These are phyloP conservation scores for Agonum fuliginosum DNA, from an alignment of 2,888 invertebrate genomes.

Conservation along the genomic window DNA sequence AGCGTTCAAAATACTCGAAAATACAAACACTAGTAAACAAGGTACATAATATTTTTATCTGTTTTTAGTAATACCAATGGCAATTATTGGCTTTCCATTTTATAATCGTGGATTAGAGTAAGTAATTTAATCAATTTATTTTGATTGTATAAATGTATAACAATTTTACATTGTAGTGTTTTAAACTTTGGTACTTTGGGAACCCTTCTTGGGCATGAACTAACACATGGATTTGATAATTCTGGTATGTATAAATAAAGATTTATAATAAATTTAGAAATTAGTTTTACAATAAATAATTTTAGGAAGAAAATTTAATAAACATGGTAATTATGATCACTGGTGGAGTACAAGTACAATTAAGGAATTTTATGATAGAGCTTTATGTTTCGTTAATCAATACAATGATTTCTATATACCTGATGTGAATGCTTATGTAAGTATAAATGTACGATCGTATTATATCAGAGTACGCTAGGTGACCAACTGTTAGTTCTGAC, in stretches of 20 bases:
- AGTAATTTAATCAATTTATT: conserved; percentile 72
- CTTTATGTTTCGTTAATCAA: conserved; percentile 90
- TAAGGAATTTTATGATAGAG: conserved; percentile 82
- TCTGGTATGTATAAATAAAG: conserved; percentile 68
- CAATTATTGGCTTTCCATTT: conserved; percentile 89
- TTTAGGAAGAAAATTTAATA: conserved; percentile 88
- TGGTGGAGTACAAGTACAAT: conserved; percentile 93
- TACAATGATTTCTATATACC: conserved; percentile 82
- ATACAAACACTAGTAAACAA: not conserved
- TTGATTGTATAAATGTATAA: not conserved
- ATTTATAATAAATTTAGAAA: not conserved
- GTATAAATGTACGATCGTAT: conserved; percentile 61
- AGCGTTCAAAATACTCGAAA: not conserved
- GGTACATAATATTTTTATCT: not conserved
- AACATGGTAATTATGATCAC: conserved; percentile 87
- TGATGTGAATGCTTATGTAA: conserved; percentile 79
- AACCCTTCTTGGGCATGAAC: conserved; percentile 84
- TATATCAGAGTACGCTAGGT: too few relatives aligned
- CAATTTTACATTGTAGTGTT: conserved; percentile 76
- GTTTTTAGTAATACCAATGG: conserved; percentile 85
- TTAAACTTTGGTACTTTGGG: conserved; percentile 90
- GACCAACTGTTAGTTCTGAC: too few relatives aligned
- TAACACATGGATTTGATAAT: conserved; percentile 78
- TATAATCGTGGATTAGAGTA: conserved; percentile 90
- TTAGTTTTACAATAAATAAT: conserved; percentile 12